Conservation (phyloP, 1,140 invertebrate genomes). For the Berghia stephanieae region DNA sequence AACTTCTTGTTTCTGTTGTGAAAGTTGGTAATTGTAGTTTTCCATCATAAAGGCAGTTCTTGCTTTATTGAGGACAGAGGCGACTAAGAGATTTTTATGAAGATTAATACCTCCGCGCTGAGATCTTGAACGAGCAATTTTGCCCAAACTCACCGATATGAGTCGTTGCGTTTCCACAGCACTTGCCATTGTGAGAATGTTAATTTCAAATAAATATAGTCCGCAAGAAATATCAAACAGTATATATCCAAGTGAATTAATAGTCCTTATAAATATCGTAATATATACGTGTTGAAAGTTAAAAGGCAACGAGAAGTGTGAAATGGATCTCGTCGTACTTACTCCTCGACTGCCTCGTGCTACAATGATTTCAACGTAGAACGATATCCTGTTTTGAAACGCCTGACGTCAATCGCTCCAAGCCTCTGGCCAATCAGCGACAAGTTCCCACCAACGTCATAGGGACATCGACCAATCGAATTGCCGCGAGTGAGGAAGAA, state of each 20-base stretch:
- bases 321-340: no score
- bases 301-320: neutral
- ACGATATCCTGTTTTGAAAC: conserved; percentile 44
- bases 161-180: conserved; percentile 73
- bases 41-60: conserved; percentile 76
- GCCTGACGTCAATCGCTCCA: conserved; percentile 44
- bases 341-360: conserved; percentile 13
- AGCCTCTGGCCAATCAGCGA: conserved; percentile 37
- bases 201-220: neutral
- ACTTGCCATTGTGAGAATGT: conserved; percentile 59
- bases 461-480: conserved; percentile 29
- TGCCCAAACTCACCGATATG: conserved; percentile 75
- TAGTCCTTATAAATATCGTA: neutral
- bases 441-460: conserved; percentile 5
- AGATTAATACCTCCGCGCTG: conserved; percentile 74
- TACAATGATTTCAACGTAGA: conserved; percentile 24
- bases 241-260: neutral
- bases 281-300: neutral
- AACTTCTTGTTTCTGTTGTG: conserved; percentile 34
- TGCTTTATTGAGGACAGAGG: conserved; percentile 76
- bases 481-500: conserved; percentile 16
- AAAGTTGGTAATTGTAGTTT: conserved; percentile 63
- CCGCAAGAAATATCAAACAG: neutral
- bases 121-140: conserved; percentile 74
- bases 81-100: conserved; percentile 76